Evolutionary conservation across 2,888 invertebrate species (phyloP).

Genomic region (Archaeoteleia sp.): DNA sequence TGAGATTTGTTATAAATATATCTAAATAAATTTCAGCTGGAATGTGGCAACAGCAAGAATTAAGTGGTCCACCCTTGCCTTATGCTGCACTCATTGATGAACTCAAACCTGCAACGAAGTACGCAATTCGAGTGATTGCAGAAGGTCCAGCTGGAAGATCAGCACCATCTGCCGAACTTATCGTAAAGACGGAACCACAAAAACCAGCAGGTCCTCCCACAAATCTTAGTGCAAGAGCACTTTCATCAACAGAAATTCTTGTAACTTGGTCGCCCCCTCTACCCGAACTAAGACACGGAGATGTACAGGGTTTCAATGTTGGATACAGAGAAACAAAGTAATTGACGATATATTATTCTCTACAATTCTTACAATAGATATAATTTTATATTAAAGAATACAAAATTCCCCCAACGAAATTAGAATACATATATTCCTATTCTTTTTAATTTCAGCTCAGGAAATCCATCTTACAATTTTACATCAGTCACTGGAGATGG

Average conservation of each 20-base stretch:
- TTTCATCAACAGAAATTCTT: constrained; percentile 84
- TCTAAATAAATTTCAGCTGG: constrained; percentile 64
- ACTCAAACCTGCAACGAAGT: constrained; percentile 83
- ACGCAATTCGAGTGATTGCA: constrained; percentile 83
- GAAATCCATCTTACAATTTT: constrained; percentile 80
- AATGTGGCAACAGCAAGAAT: constrained; percentile 81
- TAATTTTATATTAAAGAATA: background rate
- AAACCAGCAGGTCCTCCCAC: constrained; percentile 83
- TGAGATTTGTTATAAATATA: too few relatives aligned
- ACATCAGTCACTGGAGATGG: constrained; percentile 82
- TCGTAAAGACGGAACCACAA: constrained; percentile 82
- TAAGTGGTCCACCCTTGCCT: constrained; percentile 79
- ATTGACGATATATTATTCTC: too few relatives aligned
- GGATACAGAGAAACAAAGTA: constrained; percentile 79
- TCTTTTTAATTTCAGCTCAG: constrained; percentile 61
- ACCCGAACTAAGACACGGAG: constrained; percentile 83
- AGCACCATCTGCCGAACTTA: constrained; percentile 80
- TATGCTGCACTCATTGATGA: constrained; percentile 81
- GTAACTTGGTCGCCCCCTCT: constrained; percentile 86
- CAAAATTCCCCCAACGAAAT: too few relatives aligned
- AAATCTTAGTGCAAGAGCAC: constrained; percentile 81
- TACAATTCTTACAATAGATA: background rate
- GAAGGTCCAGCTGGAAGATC: constrained; percentile 85
- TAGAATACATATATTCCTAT: background rate
- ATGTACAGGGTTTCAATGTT: constrained; percentile 85